Evolutionary conservation across 2,797 vertebrate species (phyloP), one percentile per base, ranked within the genome.

Genomic region (Epinephelus awoara): DNA sequence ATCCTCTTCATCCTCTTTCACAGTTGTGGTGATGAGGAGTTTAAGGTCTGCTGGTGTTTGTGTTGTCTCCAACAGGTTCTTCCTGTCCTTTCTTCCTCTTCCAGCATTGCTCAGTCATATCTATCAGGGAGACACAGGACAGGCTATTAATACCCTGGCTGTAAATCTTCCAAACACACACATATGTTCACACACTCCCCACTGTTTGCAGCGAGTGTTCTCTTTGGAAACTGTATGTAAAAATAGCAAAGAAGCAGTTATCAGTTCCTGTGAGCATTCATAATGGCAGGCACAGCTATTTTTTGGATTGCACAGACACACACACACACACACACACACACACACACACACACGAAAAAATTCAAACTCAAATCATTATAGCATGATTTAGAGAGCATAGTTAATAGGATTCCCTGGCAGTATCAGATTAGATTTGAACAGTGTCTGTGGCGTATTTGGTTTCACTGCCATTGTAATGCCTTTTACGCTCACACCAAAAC

Each of bases 91-190:
- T 57, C 52, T 65, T 74, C 64, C 10, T 71, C 62, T 55, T 70
- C 69, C 57, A 51, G 72, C 44, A 44, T 67, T 42, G 25, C 50
- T 56, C 58, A 6, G 66, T 73, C 52, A 59, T 6, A 72, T 85
- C 90, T 90, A 54, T 61, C 67, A 77, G 66, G 71, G 69, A 85
- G 49, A 79, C 68, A 89, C 42, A 80, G 67, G 77, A 85, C 76
- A 88, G 19, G 58, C 69, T 77, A 79, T 88, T 82, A 91, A 80
- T 90, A 72, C 40, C 15, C 3, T 1, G 27, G 75, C 38, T 73
- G 51, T 80, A 84, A 85, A 85, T 83, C 61, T 69, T 54, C 57
- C 44, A 34, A 62, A 75, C 40, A 61, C 69, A 72, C 27, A 51
- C 55, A 40, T 3, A 40, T 58, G 18, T 21, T 15, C 57, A 44